Percentiles rank a stretch among this genome's conserved stretches.
Evolutionary conservation across 2,888 invertebrate species (phyloP).

Genomic region (Tenodera sinensis): DNA sequence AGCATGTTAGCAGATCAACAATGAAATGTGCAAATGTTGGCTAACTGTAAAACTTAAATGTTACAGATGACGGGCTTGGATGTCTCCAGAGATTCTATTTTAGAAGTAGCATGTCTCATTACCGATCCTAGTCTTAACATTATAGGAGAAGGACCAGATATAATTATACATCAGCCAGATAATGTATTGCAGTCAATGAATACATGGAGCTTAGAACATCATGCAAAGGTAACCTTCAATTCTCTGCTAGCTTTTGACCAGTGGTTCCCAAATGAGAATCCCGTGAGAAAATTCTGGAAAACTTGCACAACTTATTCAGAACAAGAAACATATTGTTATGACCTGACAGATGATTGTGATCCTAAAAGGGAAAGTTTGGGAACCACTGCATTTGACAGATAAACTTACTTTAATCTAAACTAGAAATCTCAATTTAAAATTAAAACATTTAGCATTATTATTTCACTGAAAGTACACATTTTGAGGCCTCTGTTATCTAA

Average conservation of each 20-base stretch:
- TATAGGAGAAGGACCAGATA: slow-evolving; percentile 68
- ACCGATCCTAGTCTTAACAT: slow-evolving; percentile 77
- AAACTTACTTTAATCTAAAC: too few relatives aligned
- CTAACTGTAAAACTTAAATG: background rate
- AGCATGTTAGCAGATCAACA: too few relatives aligned
- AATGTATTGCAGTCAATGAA: slow-evolving; percentile 71
- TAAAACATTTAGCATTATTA: too few relatives aligned
- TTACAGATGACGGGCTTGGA: slow-evolving; percentile 86
- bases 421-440: too few relatives aligned
- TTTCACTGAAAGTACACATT: too few relatives aligned
- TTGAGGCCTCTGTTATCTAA: too few relatives aligned
- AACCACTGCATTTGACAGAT: too few relatives aligned
- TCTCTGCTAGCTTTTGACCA: background rate
- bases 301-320: too few relatives aligned
- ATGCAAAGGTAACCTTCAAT: slow-evolving; percentile 60
- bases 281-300: background rate
- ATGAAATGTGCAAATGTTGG: too few relatives aligned
- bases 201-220: slow-evolving; percentile 79
- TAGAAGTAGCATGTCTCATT: slow-evolving; percentile 87
- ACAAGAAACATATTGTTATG: too few relatives aligned
- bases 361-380: too few relatives aligned
- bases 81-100: slow-evolving; percentile 67
- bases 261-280: background rate
- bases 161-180: slow-evolving; percentile 76
- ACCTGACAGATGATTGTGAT: too few relatives aligned